Evolutionary conservation across 2,113 vertebrate species (phyloP), one percentile per base, ranked within the genome.

Genomic region (Eidolon helvum): DNA sequence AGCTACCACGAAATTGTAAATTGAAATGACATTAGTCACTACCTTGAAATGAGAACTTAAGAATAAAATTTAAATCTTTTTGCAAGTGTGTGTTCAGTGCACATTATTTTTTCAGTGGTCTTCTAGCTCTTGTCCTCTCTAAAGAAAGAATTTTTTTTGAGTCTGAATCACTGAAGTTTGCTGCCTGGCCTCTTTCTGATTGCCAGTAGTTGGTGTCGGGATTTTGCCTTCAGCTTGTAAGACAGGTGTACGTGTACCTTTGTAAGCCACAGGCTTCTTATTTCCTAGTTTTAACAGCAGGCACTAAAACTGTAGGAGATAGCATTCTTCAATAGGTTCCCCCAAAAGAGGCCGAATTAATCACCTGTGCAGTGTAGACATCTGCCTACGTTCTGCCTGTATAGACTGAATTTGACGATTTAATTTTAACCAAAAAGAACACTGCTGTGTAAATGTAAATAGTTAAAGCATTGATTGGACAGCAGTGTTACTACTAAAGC

Each of bases 321-420:
- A 59, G n/a, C 30, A 28, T 79, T 97, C 79, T 95, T 93, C 40
- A 83, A 3, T 74, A 91, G 79, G 79, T 68, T 53, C 48, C 45
- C 65, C 5, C 57, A 33, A 59, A 95, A 96, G 78, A 97, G 69
- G 22, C 45, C 59, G 50, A 93, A 77, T 72, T 87, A 94, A 88
- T 95, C 85, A 79, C 57, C 18, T 84, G n/a, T 87, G 26, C 78
- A 91, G 10, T 71, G 2, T 83, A 69, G 77, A 93, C 63, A 80
- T 93, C 50, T 97, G 93, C 74, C 90, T 96, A 16, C 28, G 59
- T 92, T 90, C 66, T 74, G 68, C 57, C 61, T 85, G n/a, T 72
- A 53, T 71, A 95, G 57, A 84, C 9, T 35, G 45, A 71, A 72
- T 74, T 94, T 74, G 61, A 91, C 35, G 72, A 55, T 91, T 87